A percentile compares a stretch with the other conserved stretches of the same genome.
phyloP scores from a whole-genome alignment of 2,113 vertebrate species.

The Tupaia tana region DNA sequence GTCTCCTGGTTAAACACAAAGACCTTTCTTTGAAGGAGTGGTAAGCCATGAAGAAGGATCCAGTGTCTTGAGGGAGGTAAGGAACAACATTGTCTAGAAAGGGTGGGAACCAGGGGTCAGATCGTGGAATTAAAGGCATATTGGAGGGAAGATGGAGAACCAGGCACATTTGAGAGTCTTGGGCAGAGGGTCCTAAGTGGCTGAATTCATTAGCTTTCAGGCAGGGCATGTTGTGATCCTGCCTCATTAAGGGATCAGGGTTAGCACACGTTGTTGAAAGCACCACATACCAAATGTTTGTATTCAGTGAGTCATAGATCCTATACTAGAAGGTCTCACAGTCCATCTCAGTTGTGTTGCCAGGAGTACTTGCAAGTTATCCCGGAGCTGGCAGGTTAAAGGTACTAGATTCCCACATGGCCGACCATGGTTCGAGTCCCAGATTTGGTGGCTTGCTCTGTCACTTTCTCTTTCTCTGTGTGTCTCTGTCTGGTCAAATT shows the following conservation, averaged over 20 bases:
- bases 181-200: not conserved
- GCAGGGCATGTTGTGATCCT: not conserved
- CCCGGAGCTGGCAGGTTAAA: too few species aligned
- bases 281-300: not conserved
- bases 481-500: too few species aligned
- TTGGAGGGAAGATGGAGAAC: not conserved
- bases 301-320: not conserved
- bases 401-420: too few species aligned
- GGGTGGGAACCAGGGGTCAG: too few species aligned
- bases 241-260: not conserved
- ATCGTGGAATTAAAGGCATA: not conserved
- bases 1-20: not conserved
- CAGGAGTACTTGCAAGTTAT: not conserved
- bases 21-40: not conserved
- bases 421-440: too few species aligned
- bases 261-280: not conserved
- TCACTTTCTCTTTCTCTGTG: too few species aligned
- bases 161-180: too few species aligned
- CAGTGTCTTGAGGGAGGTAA: not conserved
- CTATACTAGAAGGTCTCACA: not conserved
- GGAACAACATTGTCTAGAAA: not conserved
- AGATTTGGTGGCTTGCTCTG: too few species aligned
- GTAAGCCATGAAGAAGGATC: not conserved
- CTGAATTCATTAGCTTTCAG: not conserved
- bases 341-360: not conserved